phyloP scores from a whole-genome alignment of 2,888 invertebrate species.

The Hemaris fuciformis region DNA sequence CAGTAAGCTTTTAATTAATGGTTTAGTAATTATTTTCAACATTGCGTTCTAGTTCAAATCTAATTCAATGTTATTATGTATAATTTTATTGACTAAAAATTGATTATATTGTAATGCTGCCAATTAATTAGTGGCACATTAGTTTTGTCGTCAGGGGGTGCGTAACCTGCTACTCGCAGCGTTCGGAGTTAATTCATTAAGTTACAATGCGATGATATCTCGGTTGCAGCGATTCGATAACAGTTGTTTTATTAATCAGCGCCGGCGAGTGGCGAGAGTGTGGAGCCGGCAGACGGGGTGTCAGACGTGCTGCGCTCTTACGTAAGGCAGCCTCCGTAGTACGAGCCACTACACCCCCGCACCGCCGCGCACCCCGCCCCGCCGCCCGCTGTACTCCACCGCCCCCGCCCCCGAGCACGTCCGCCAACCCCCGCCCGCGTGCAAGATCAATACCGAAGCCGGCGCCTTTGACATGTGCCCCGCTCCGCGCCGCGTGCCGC shows the following conservation, averaged over 20 bases:
- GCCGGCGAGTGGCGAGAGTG: slow-evolving; percentile 34
- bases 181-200: slow-evolving; percentile 51
- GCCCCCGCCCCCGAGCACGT: slow-evolving; percentile 22
- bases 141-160: neutral
- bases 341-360: slow-evolving; percentile 42
- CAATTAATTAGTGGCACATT: neutral
- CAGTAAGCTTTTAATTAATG: slow-evolving; percentile 1
- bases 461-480: slow-evolving; percentile 80
- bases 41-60: neutral
- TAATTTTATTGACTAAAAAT: neutral
- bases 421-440: slow-evolving; percentile 37
- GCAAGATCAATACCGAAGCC: slow-evolving; percentile 79
- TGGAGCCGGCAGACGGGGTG: slow-evolving; percentile 63
- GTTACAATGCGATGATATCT: slow-evolving; percentile 54
- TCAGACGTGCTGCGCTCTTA: slow-evolving; percentile 74
- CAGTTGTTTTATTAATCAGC: slow-evolving; percentile 75
- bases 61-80: neutral
- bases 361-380: slow-evolving; percentile 31
- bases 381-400: no score
- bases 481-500: slow-evolving; percentile 68
- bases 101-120: neutral
- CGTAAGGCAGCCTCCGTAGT: slow-evolving; percentile 72
- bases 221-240: slow-evolving; percentile 58
- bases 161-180: neutral
- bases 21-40: neutral